Evolutionary conservation across 2,113 vertebrate genomes (phyloP), one percentile per base, ranked within the genome.

Genomic region (Heptranchias perlo): DNA sequence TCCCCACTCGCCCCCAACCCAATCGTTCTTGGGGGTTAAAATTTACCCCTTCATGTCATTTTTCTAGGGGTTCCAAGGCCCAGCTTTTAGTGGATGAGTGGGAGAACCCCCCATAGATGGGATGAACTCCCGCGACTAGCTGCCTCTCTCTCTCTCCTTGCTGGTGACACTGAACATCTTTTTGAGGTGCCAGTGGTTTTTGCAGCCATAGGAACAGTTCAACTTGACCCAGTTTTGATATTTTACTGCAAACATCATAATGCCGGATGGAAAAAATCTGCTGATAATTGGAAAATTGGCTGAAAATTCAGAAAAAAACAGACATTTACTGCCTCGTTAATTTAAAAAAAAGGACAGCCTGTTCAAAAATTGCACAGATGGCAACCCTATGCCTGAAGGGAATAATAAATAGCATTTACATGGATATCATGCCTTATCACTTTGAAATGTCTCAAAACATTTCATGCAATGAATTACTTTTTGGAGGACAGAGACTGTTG

Each of bases 361-460:
- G 89, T 93, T 91, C 89, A 93, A 61, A 93, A n/a, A 0, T 93
- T 93, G 89, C 89, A 93, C 89, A 93, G 89, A 93, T 93, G 89
- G 89, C 39, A 93, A 64, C 16, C 76, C n/a, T 39, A 18, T 93
- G 89, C 58, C 89, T 93, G 61, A 93, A 44, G 89, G 89, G 89
- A 93, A 93, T 62, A 93, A 64, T 93, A 93, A 93, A 39, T 62
- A 93, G 58, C 58, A 93, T 93, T 93, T 64, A 62, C 89, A 39
- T 93, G 58, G 58, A 93, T 21, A 58, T 93, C 89, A 62, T 39
- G 89, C 16, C 89, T 62, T 92, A 92, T 92, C 89, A 93, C 58
- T 93, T 93, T 93, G 89, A 93, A 93, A 62, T 93, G 58, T 39
- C 35, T 93, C 58, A 93, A 62, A 93, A 62, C 58, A 25, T 93